These are phyloP conservation scores for Malthinus flaveolus DNA, from an alignment of 2,888 invertebrate genomes.

Conservation along the genomic window DNA sequence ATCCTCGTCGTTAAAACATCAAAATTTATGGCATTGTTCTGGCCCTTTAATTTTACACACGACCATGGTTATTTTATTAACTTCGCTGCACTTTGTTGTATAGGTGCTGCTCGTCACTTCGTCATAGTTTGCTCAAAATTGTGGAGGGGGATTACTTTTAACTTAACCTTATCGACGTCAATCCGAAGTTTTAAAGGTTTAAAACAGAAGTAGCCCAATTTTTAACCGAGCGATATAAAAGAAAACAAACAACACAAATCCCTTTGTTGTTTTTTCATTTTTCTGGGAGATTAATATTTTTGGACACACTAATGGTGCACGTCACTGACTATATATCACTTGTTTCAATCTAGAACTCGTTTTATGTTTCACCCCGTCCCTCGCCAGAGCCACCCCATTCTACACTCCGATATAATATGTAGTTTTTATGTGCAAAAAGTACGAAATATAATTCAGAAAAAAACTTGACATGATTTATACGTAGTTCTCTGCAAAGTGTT, in stretches of 20 bases:
- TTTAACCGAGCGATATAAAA: slow-evolving; percentile 14
- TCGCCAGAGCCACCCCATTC: slow-evolving; percentile 32
- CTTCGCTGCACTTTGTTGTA: no score
- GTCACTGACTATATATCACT: slow-evolving; percentile 59
- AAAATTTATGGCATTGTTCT: no score
- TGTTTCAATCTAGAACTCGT: slow-evolving; percentile 58
- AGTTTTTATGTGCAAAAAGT: slow-evolving; percentile 46
- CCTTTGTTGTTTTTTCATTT: slow-evolving; percentile 51
- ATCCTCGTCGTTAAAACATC: no score
- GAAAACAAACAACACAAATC: slow-evolving; percentile 40
- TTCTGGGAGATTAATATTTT: slow-evolving; percentile 58
- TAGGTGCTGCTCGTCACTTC: no score
- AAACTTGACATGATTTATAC: slow-evolving; percentile 50
- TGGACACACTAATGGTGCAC: slow-evolving; percentile 58
- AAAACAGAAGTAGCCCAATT: not conserved
- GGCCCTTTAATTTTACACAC: no score
- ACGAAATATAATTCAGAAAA: slow-evolving; percentile 44
- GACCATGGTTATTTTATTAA: no score
- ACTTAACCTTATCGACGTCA: no score
- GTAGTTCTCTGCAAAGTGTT: slow-evolving; percentile 50
- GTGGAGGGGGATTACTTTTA: no score
- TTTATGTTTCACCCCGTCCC: slow-evolving; percentile 53
- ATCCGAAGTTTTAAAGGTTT: no score
- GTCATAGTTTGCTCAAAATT: no score
- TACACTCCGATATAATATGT: slow-evolving; percentile 35